phyloP scores from a whole-genome alignment of 2,888 invertebrate species.

The Coelogynopora nodosa region DNA sequence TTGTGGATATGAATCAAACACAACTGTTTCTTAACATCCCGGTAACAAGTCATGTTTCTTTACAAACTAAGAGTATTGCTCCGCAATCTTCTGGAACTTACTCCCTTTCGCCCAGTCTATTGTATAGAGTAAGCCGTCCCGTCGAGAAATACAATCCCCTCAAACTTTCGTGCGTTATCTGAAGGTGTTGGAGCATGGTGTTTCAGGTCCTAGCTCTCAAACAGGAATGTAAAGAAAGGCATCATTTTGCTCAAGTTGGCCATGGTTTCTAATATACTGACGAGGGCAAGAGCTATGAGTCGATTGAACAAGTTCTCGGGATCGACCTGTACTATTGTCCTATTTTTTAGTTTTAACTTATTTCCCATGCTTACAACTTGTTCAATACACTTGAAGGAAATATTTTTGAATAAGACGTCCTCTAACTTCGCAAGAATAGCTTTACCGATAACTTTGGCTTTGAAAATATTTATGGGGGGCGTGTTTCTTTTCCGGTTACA shows the following conservation, averaged over 20 bases:
- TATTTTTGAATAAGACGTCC: not conserved
- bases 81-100: constrained; percentile 7
- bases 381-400: not conserved
- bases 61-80: constrained; percentile 20
- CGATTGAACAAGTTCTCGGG: not conserved
- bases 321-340: constrained; percentile 1
- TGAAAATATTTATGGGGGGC: not conserved
- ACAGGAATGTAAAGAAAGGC: too few species aligned
- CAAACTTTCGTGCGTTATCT: not conserved
- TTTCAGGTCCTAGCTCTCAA: too few species aligned
- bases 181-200: not conserved
- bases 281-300: constrained; percentile 2
- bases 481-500: constrained; percentile 23
- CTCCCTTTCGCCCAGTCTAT: not conserved
- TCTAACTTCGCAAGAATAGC: constrained; percentile 28
- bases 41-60: not conserved
- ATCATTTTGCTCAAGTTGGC: too few species aligned
- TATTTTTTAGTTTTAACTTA: not conserved
- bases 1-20: not conserved
- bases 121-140: not conserved
- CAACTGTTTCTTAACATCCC: not conserved
- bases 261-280: constrained; percentile 20
- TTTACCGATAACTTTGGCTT: constrained; percentile 1
- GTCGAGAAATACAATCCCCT: not conserved
- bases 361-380: not conserved